Evolutionary conservation across 2,888 invertebrate species (phyloP).

Genomic region (Campoletis raptor): DNA sequence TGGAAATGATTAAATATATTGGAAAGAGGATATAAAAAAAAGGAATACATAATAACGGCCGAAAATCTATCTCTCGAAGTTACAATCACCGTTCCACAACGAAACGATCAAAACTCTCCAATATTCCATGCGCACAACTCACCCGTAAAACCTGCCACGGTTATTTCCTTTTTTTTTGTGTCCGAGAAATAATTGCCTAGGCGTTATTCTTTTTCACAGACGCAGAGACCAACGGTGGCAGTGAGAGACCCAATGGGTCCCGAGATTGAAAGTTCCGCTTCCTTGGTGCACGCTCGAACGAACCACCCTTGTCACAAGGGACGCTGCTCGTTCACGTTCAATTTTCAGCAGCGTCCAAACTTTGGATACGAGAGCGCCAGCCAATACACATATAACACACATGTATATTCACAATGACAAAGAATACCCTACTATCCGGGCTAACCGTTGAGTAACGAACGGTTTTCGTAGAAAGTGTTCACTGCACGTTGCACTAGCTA

Average conservation of each 20-base stretch:
- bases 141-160: constrained; percentile 38
- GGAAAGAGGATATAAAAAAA: background rate
- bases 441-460: constrained; percentile 25
- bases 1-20: background rate
- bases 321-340: constrained; percentile 40
- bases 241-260: constrained; percentile 26
- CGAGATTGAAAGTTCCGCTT: constrained; percentile 62
- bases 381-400: constrained; percentile 10
- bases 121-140: constrained; percentile 42
- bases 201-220: constrained; percentile 42
- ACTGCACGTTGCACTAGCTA: constrained; percentile 1
- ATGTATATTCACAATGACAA: background rate
- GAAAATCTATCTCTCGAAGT: constrained; percentile 4
- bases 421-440: background rate
- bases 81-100: constrained; percentile 21
- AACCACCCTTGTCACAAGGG: constrained; percentile 47
- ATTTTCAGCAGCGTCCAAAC: constrained; percentile 47
- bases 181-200: constrained; percentile 58
- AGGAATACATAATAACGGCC: background rate
- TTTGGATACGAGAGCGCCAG: constrained; percentile 36
- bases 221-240: constrained; percentile 13
- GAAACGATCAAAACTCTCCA: constrained; percentile 45
- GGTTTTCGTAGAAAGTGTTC: background rate
- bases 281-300: constrained; percentile 56
- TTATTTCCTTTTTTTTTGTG: constrained; percentile 23